A percentile compares a stretch with the other conserved stretches of the same genome.
phyloP scores from a whole-genome alignment of 2,888 invertebrate genomes.

The Gastrophysa polygoni region DNA sequence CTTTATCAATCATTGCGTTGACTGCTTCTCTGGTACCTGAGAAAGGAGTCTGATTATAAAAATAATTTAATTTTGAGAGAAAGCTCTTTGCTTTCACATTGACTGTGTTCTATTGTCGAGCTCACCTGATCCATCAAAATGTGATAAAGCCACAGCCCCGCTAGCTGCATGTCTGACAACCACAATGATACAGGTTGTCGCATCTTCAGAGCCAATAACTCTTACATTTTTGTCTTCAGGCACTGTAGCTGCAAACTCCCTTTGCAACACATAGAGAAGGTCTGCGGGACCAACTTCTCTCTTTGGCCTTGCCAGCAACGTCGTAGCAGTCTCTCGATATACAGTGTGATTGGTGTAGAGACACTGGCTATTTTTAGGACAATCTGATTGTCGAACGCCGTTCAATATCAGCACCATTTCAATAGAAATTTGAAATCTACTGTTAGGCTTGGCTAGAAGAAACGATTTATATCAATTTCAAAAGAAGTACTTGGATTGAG shows the following conservation, averaged over 20 bases:
- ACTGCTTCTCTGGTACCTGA: slow-evolving; percentile 83
- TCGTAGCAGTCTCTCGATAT: slow-evolving; percentile 83
- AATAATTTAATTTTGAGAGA: too few relatives aligned
- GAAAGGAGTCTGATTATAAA: too few relatives aligned
- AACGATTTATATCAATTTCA: slow-evolving; percentile 6
- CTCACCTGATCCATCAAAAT: slow-evolving; percentile 70
- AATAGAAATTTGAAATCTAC: slow-evolving; percentile 26
- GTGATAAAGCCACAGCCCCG: slow-evolving; percentile 84
- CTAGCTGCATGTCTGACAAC: slow-evolving; percentile 90
- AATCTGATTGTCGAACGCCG: slow-evolving; percentile 87
- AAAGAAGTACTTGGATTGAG: slow-evolving; percentile 4
- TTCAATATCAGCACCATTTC: slow-evolving; percentile 88
- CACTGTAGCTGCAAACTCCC: slow-evolving; percentile 89
- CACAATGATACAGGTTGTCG: slow-evolving; percentile 92
- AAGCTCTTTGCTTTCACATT: too few relatives aligned
- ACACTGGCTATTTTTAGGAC: slow-evolving; percentile 81
- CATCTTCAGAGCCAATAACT: slow-evolving; percentile 91
- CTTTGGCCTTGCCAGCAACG: slow-evolving; percentile 77
- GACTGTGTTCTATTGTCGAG: too few relatives aligned
- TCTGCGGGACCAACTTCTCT: slow-evolving; percentile 84
- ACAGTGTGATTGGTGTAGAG: slow-evolving; percentile 83
- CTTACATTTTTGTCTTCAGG: slow-evolving; percentile 91
- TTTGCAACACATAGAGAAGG: slow-evolving; percentile 85
- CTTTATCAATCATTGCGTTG: slow-evolving; percentile 77
- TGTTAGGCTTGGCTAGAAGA: slow-evolving; percentile 25